Evolutionary conservation across 2,888 invertebrate species (phyloP).

Genomic region (Noctua janthina): DNA sequence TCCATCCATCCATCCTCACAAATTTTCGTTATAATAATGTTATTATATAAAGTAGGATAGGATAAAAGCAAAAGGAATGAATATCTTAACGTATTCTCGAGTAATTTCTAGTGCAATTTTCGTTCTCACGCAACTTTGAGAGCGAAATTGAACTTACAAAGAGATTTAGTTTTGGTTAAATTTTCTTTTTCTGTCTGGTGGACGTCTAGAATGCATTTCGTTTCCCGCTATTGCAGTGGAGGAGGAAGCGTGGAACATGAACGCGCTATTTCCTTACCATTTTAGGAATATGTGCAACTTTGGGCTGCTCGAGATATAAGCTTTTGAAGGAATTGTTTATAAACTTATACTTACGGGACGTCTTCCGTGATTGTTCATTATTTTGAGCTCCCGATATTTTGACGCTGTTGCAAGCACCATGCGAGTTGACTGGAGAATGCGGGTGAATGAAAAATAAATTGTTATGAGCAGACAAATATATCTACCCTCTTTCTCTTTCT

Average conservation of each 20-base stretch:
- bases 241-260: conserved; percentile 39
- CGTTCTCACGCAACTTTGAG: conserved; percentile 54
- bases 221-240: conserved; percentile 51
- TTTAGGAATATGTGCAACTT: conserved; percentile 30
- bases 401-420: too few species aligned
- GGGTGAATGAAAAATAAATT: too few species aligned
- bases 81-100: conserved; percentile 33
- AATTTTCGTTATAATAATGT: too few species aligned
- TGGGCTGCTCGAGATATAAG: conserved; percentile 9
- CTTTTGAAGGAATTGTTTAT: conserved; percentile 9
- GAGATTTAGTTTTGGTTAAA: conserved; percentile 62
- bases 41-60: too few species aligned
- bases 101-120: conserved; percentile 56
- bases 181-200: conserved; percentile 64
- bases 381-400: too few species aligned
- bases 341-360: too few species aligned
- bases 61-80: conserved; percentile 22
- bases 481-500: too few species aligned
- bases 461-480: too few species aligned
- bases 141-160: conserved; percentile 61
- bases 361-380: too few species aligned
- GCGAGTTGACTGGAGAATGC: too few species aligned
- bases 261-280: conserved; percentile 40
- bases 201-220: conserved; percentile 57
- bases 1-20: too few species aligned